phyloP scores from a whole-genome alignment of 2,113 vertebrate species.

The Galbula dea region DNA sequence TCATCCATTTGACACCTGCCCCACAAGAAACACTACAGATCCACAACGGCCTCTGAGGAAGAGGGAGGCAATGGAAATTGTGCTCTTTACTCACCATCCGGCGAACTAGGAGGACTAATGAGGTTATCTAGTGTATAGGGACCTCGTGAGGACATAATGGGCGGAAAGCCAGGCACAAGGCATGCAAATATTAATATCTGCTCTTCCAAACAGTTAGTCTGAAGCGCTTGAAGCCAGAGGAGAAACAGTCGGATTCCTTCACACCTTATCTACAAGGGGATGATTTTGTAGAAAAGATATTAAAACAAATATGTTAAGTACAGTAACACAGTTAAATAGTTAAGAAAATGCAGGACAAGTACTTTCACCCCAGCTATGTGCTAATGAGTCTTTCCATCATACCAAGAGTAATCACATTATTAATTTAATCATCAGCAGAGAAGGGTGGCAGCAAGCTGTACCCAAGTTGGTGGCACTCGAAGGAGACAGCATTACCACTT shows the following conservation, averaged over 20 bases:
- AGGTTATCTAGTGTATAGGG: constrained; percentile 94
- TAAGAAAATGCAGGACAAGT: not conserved
- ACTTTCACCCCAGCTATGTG: no score
- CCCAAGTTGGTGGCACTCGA: not conserved
- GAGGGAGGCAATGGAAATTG: not conserved
- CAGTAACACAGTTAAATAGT: not conserved
- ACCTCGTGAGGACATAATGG: constrained; percentile 83
- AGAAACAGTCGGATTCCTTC: constrained; percentile 97
- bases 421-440: not conserved
- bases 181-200: constrained; percentile 95
- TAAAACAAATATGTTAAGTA: not conserved
- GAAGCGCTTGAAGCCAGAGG: constrained; percentile 95
- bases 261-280: constrained; percentile 84
- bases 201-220: constrained; percentile 93
- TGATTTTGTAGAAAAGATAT: not conserved
- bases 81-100: constrained; percentile 81
- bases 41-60: not conserved
- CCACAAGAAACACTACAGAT: not conserved
- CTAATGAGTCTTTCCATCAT: not conserved
- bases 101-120: constrained; percentile 79
- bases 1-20: not conserved
- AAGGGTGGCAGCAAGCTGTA: not conserved
- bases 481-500: not conserved
- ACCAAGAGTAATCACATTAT: not conserved
- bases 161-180: constrained; percentile 95